Percentiles rank a stretch among this genome's conserved stretches.
These are phyloP conservation scores for Enteromius anoplus DNA, from an alignment of 2,797 vertebrate species.

Conservation along the genomic window DNA sequence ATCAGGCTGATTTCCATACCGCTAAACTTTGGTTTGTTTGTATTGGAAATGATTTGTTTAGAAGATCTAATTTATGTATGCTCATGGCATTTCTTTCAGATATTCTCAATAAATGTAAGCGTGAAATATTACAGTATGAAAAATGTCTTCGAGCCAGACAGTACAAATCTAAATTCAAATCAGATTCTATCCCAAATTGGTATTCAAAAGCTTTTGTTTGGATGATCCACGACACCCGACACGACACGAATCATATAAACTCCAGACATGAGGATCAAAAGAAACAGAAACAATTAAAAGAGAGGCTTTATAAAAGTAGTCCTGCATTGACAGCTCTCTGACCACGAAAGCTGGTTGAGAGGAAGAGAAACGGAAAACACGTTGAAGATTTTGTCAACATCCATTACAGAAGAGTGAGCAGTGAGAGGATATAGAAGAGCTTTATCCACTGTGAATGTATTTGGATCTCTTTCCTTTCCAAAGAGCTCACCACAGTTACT, in stretches of 20 bases:
- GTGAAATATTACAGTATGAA: neutral
- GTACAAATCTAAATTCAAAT: conserved; percentile 22
- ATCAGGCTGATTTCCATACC: neutral
- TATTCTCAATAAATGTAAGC: neutral
- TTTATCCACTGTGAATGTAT: conserved; percentile 15
- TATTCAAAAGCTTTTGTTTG: conserved; percentile 28
- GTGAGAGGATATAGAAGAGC: conserved; percentile 11
- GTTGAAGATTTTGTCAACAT: conserved; percentile 26
- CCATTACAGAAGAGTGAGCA: conserved; percentile 33
- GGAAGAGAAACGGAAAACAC: conserved; percentile 13
- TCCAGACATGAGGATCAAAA: conserved; percentile 11
- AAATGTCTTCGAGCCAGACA: neutral
- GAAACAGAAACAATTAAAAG: conserved; percentile 19
- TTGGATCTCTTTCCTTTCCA: conserved; percentile 43
- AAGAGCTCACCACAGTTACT: conserved; percentile 59
- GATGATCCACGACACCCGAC: neutral
- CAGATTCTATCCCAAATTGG: conserved; percentile 1
- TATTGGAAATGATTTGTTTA: neutral
- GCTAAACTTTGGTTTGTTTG: neutral
- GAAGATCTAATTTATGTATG: neutral
- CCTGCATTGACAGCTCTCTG: conserved; percentile 10
- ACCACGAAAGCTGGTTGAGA: conserved; percentile 12
- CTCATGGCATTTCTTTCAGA: neutral
- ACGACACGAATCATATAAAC: neutral
- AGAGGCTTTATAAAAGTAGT: neutral